These are phyloP conservation scores for Epirrhoe tristata DNA, from an alignment of 2,888 invertebrate genomes.

Conservation along the genomic window DNA sequence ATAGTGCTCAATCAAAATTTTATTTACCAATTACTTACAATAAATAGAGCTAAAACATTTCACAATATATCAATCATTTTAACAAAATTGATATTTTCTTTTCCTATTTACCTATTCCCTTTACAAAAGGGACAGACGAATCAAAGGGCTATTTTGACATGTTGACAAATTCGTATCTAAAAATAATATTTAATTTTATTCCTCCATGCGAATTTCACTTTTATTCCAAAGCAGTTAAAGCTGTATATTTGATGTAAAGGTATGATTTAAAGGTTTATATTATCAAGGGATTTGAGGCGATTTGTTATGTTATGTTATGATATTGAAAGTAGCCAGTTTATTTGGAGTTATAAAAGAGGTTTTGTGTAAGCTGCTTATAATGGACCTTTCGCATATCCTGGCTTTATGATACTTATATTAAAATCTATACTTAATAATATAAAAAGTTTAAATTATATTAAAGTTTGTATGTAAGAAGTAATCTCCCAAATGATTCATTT, in stretches of 20 bases:
- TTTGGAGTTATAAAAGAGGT: slow-evolving; percentile 50
- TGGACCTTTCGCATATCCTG: slow-evolving; percentile 45
- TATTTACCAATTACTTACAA: neutral
- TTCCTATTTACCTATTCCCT: slow-evolving; percentile 37
- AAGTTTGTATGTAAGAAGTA: too few relatives aligned
- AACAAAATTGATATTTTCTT: slow-evolving; percentile 69
- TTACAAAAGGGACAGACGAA: slow-evolving; percentile 64
- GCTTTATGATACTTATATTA: slow-evolving; percentile 13
- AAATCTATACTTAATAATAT: too few relatives aligned
- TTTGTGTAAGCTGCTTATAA: slow-evolving; percentile 58
- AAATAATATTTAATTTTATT: slow-evolving; percentile 62
- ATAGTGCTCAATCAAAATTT: neutral
- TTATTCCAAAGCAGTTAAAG: slow-evolving; percentile 30
- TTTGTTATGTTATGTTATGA: slow-evolving; percentile 71
- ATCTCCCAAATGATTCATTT: too few relatives aligned
- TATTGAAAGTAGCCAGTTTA: slow-evolving; percentile 63
- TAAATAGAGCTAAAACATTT: slow-evolving; percentile 4
- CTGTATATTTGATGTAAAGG: slow-evolving; percentile 9
- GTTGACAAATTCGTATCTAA: slow-evolving; percentile 78
- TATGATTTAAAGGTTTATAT: slow-evolving; percentile 65
- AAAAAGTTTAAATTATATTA: too few relatives aligned
- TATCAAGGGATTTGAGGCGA: slow-evolving; percentile 76
- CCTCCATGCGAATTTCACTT: slow-evolving; percentile 33
- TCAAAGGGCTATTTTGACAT: slow-evolving; percentile 82
- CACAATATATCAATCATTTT: slow-evolving; percentile 48